A percentile compares a stretch with the other conserved stretches of the same genome.
Evolutionary conservation across 2,888 invertebrate species (phyloP).

Genomic region (Drosophila maculinotata): DNA sequence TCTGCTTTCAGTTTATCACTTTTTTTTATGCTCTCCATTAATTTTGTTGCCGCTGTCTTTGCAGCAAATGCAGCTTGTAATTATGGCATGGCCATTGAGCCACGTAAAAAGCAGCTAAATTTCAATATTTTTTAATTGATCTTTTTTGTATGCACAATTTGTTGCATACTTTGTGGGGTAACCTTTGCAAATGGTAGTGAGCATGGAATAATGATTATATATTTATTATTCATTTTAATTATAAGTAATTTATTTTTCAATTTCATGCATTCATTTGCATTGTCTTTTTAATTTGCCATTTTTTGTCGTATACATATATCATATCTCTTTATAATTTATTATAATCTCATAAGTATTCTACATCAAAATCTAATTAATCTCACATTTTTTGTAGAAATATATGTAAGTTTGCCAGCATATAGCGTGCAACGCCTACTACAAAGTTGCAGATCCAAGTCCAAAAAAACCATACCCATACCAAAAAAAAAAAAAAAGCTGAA

Average conservation of each 20-base stretch:
- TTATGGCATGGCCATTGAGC: slow-evolving; percentile 34
- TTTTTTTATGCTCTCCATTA: slow-evolving; percentile 19
- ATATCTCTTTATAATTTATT: no score
- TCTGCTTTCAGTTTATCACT: slow-evolving; percentile 34
- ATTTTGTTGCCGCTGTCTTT: slow-evolving; percentile 25
- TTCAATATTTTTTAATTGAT: slow-evolving; percentile 40
- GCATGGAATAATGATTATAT: no score
- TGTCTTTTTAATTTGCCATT: no score
- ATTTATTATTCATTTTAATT: no score
- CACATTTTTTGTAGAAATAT: not conserved
- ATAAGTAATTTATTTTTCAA: no score
- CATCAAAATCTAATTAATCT: not conserved
- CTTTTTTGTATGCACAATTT: slow-evolving; percentile 19
- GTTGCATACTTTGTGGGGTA: slow-evolving; percentile 52
- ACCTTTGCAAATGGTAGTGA: not conserved
- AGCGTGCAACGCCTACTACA: slow-evolving; percentile 1
- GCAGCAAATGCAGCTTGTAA: slow-evolving; percentile 49
- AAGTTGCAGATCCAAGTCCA: slow-evolving; percentile 1
- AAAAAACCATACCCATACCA: no score
- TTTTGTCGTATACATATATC: no score
- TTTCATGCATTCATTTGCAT: not conserved
- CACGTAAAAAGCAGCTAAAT: slow-evolving; percentile 28
- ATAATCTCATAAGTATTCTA: no score
- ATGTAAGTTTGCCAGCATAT: not conserved
- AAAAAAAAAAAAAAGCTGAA: slow-evolving; percentile 15